Percentiles rank a stretch among this genome's conserved stretches.
Evolutionary conservation across 1,140 invertebrate genomes (phyloP).

Genomic region (Vanessa atalanta): DNA sequence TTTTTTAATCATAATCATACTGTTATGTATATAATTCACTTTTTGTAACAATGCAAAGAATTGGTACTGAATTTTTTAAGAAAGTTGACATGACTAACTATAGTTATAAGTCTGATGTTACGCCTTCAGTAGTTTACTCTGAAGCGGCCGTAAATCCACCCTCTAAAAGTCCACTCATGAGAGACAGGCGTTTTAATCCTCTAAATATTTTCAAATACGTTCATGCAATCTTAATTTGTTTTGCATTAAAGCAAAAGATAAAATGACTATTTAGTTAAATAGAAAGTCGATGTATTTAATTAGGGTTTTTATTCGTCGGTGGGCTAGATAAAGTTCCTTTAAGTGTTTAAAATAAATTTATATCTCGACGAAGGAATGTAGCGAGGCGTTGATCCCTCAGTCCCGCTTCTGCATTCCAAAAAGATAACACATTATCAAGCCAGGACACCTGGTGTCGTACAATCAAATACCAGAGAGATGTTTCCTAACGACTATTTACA

Average conservation of each 20-base stretch:
- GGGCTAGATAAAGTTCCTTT: slow-evolving; percentile 25
- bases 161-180: slow-evolving; percentile 12
- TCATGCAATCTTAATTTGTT: slow-evolving; percentile 39
- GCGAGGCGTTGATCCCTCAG: slow-evolving; percentile 53
- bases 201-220: slow-evolving; percentile 27
- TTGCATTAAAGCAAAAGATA: slow-evolving; percentile 35
- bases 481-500: slow-evolving; percentile 48
- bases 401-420: slow-evolving; percentile 45
- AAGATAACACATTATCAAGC: slow-evolving; percentile 52
- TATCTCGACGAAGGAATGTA: slow-evolving; percentile 53
- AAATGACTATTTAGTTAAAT: slow-evolving; percentile 38
- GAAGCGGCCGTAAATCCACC: slow-evolving; percentile 3
- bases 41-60: no score
- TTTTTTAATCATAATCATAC: no score
- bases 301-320: slow-evolving; percentile 33
- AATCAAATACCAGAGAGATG: slow-evolving; percentile 46
- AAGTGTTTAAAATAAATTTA: slow-evolving; percentile 37
- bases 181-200: slow-evolving; percentile 14
- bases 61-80: no score
- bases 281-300: slow-evolving; percentile 33
- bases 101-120: neutral
- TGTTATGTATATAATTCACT: no score
- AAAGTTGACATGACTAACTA: neutral
- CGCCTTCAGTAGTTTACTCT: neutral
- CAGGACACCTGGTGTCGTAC: slow-evolving; percentile 45